These are phyloP conservation scores for Anoplophora glabripennis DNA, from an alignment of 1,140 invertebrate genomes.

Conservation along the genomic window DNA sequence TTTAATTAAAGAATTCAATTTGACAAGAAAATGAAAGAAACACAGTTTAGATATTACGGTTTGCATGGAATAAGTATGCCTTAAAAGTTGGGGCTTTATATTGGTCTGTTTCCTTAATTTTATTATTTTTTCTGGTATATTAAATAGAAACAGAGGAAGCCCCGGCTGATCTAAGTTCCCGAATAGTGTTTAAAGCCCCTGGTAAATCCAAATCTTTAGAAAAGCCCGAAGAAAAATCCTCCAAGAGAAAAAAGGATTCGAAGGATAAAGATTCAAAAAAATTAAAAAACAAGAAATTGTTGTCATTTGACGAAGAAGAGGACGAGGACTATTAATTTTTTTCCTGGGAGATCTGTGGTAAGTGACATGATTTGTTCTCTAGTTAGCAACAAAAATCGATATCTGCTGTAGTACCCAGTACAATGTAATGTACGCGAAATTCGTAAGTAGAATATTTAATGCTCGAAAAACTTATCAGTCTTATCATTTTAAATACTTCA, in stretches of 20 bases:
- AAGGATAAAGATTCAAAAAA: conserved; percentile 47
- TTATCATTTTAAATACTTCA: no score
- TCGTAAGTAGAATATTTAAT: background rate
- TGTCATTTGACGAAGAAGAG: conserved; percentile 56
- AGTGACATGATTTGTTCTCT: background rate
- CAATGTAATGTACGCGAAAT: background rate
- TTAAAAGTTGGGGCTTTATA: background rate
- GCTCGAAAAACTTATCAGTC: background rate
- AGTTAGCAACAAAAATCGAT: background rate
- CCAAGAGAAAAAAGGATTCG: conserved; percentile 11
- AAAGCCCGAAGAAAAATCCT: conserved; percentile 17
- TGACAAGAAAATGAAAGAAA: no score
- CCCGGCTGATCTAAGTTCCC: conserved; percentile 55
- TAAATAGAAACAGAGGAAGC: conserved; percentile 52
- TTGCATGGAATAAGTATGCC: no score
- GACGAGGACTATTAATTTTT: conserved; percentile 44
- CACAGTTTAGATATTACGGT: no score
- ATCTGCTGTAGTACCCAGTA: background rate
- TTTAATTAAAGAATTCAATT: no score
- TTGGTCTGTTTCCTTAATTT: background rate
- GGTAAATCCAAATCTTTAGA: conserved; percentile 39
- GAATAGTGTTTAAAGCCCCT: conserved; percentile 54
- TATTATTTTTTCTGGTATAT: background rate
- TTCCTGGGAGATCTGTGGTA: background rate
- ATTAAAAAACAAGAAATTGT: conserved; percentile 45